Evolutionary conservation across 2,888 invertebrate species (phyloP), one percentile per base, ranked within the genome.

Genomic region (Lepidocyrtinus sp.): DNA sequence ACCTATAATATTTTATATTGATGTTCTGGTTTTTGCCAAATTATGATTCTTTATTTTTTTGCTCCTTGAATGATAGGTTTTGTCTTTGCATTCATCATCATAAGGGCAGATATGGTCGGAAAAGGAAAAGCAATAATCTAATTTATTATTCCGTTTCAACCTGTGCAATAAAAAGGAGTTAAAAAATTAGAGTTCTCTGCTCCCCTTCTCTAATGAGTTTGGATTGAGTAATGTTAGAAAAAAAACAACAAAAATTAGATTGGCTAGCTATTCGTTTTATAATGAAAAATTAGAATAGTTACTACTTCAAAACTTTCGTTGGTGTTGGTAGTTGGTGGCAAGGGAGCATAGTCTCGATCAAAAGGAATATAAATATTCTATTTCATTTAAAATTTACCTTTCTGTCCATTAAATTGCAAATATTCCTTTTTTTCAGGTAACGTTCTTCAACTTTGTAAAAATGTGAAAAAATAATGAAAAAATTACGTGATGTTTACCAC

Each of bases 71-170:
- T 63, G 24, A 63, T 63, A 63, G 19, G 15, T 12, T 1, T 15
- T 65, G 15, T 27, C n/a, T 26, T 24, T 67, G 19, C 46, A 67
- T 67, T 7, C 45, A 22, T 27, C 22, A n/a, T 45, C 21, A 26
- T 55, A 46, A 19, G 22, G n/a, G n/a, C n/a, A n/a, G n/a, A n/a
- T n/a, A 24, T 9, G 25, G 19, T 61, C 22, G 25, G 17, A 64
- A 73, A 73, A 36, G 46, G 64, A 63, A 71, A 70, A 77, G 77
- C 77, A 77, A 77, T 77, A 77, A 77, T 77, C 68, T 78, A 78
- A 78, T 78, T 78, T 78, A 78, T 78, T 78, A 78, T 69, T 78
- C 78, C 68, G 72, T 78, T 73, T 73, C 61, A 78, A 78, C 78
- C 63, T 68, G 72, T 78, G 78, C 73, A 78, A 78, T 78, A 78